Conservation (phyloP, 2,888 invertebrate genomes). For the Sialis lutaria region DNA sequence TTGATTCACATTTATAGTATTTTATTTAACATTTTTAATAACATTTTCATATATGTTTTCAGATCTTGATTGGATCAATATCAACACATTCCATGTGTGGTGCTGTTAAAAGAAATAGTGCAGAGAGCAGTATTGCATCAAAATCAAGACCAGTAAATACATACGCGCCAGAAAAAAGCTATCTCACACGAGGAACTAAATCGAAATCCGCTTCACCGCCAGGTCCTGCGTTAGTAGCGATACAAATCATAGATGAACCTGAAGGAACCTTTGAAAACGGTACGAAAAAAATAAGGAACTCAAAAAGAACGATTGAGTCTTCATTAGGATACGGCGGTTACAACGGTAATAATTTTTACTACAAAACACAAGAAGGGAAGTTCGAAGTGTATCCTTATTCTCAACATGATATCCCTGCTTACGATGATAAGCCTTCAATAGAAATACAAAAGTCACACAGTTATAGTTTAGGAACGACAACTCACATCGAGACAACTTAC, state of each 20-base stretch:
- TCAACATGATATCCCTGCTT: conserved; percentile 40
- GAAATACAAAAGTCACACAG: conserved; percentile 2
- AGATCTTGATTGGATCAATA: too few relatives aligned
- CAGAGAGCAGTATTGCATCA: too few relatives aligned
- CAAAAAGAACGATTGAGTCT: conserved; percentile 54
- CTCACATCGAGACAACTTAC: conserved; percentile 5
- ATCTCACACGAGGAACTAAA: too few relatives aligned
- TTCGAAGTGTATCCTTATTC: conserved; percentile 54
- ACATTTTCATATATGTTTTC: too few relatives aligned
- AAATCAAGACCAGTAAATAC: too few relatives aligned
- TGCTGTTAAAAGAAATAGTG: too few relatives aligned
- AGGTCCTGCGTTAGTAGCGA: conserved; percentile 38
- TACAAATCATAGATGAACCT: conserved; percentile 40
- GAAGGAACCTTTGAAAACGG: conserved; percentile 21
- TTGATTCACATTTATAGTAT: too few relatives aligned
- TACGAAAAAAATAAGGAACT: conserved; percentile 16
- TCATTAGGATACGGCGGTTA: conserved; percentile 52
- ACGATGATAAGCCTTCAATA: conserved; percentile 11
- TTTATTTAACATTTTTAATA: too few relatives aligned
- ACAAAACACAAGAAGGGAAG: conserved; percentile 25
- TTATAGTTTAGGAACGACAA: conserved; percentile 10
- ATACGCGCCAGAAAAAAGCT: too few relatives aligned
- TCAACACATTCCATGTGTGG: too few relatives aligned
- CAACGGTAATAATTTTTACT: conserved; percentile 19
- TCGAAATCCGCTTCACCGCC: conserved; percentile 1